These are phyloP conservation scores for Pangasianodon gigas DNA, from an alignment of 2,113 vertebrate species.

Conservation along the genomic window DNA sequence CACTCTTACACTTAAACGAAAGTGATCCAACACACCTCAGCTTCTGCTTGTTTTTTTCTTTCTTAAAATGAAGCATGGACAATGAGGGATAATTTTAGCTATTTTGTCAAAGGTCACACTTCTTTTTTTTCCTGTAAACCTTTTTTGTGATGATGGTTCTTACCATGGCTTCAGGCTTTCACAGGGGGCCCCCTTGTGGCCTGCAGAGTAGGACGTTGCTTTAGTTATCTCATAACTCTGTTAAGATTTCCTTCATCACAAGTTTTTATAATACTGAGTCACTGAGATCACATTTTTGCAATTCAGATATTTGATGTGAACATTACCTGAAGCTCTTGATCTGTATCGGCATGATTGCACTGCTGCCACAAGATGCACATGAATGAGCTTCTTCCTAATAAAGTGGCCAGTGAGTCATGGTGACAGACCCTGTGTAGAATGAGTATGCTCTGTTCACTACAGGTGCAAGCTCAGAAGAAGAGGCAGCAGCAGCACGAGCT, in stretches of 20 bases:
- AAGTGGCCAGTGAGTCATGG: background rate
- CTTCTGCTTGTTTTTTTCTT: background rate
- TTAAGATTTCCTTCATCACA: background rate
- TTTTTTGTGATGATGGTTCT: background rate
- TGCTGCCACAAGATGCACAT: background rate
- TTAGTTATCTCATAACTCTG: background rate
- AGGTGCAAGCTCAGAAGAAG: constrained; percentile 84
- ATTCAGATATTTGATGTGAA: background rate
- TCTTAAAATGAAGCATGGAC: background rate
- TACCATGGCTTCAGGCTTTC: background rate
- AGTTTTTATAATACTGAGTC: background rate
- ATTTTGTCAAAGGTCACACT: background rate
- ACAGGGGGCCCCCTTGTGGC: background rate
- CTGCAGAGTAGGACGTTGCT: background rate
- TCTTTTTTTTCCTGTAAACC: background rate
- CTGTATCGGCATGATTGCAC: background rate
- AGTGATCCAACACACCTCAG: background rate
- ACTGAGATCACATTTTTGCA: background rate
- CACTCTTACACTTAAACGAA: background rate
- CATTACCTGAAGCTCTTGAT: background rate
- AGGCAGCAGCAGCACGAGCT: constrained; percentile 91
- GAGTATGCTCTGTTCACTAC: background rate
- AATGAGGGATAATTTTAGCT: background rate
- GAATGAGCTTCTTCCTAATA: background rate
- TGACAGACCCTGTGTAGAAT: background rate